Base-by-base conservation (phyloP, 2,113 vertebrate genomes). In the human (Homo sapiens) region DNA sequence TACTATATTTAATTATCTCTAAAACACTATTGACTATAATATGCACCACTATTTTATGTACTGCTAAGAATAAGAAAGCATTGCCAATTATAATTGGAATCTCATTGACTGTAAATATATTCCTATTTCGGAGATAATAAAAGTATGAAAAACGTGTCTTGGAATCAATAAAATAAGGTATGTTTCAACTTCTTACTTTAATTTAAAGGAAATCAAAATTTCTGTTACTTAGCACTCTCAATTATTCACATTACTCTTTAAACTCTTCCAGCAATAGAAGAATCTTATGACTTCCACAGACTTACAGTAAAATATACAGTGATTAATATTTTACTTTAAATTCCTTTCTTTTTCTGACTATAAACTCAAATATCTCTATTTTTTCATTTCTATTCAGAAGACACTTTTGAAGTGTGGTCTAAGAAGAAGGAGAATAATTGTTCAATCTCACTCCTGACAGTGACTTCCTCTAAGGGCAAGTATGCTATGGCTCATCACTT, bases 271-370 rank as follows among this genome's bases (percentile, higher is more conserved):
- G 17, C 25, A 83, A 88, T 78, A 59, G 20, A 40, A 92, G 52
- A 91, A 61, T 30, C 3, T 38, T 79, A 90, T 89, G 64, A 70
- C 38, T 45, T 90, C 78, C 32, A 64, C 6, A 80, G 45, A 80
- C 38, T 55, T 52, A 66, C 16, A 78, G 84, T 80, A 85, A 93
- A 93, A 90, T 27, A 81, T 75, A 27, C 75, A 52, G 59, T 72
- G 16, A 79, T 89, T 92, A 82, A 82, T 92, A 85, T 80, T 97
- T 73, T 84, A 79, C 61, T 68, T 88, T 85, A 80, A 88, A 73
- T 95, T 43, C 6, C 40, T 89, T 92, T 92, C 35, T 45, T 80
- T 94, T 90, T 52, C 70, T 90, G 81, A 6, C n/a, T 95, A 85
- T 84, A 59, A 95, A 66, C 10, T 92, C 52, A 95, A 93, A 89